Conservation (phyloP, 2,797 vertebrate species). For the Catostomus latipinnis region DNA sequence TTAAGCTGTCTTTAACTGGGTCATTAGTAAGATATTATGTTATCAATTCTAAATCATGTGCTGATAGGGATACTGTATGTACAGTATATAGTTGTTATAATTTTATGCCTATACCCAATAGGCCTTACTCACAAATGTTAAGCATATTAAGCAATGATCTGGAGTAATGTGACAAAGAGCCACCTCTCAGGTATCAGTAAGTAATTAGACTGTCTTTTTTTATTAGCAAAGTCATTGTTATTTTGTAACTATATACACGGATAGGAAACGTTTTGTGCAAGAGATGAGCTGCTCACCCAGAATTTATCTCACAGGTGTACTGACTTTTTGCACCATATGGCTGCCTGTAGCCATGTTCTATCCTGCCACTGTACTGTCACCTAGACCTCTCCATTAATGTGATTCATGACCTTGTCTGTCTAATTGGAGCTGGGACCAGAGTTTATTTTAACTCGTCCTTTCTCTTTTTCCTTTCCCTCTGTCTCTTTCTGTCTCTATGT, state of each 20-base stretch:
- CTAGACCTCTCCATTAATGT: slow-evolving; percentile 51
- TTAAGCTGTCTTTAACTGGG: no score
- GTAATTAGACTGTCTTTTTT: slow-evolving; percentile 26
- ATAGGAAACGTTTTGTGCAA: slow-evolving; percentile 5
- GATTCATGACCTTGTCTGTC: slow-evolving; percentile 48
- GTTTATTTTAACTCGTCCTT: slow-evolving; percentile 47
- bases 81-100: background rate
- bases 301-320: slow-evolving; percentile 40
- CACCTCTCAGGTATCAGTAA: background rate
- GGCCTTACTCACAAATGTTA: background rate
- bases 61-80: background rate
- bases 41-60: no score
- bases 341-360: slow-evolving; percentile 31
- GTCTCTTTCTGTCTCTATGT: slow-evolving; percentile 25
- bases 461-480: slow-evolving; percentile 34
- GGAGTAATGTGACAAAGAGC: background rate
- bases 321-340: slow-evolving; percentile 52
- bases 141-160: slow-evolving; percentile 20
- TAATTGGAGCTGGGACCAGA: slow-evolving; percentile 30
- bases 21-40: no score
- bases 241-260: background rate
- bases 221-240: slow-evolving; percentile 25
- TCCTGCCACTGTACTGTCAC: slow-evolving; percentile 31
- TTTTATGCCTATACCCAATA: background rate
- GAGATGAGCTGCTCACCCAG: slow-evolving; percentile 19